phyloP scores from a whole-genome alignment of 2,888 invertebrate species.

The Gordius sp. region DNA sequence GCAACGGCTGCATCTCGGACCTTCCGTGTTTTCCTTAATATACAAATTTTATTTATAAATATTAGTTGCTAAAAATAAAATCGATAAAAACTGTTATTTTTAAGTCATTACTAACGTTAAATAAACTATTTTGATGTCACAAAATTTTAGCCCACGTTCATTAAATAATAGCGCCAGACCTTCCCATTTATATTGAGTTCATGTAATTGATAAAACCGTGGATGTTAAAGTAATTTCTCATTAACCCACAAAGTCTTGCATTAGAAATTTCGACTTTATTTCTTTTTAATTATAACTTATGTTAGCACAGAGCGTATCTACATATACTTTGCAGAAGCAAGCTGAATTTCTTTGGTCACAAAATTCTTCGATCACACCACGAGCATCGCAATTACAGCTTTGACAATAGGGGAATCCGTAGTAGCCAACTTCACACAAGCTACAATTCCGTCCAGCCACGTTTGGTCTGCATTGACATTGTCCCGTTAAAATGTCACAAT shows the following conservation, averaged over 20 bases:
- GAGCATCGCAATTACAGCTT: conserved; percentile 48
- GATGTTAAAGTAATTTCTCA: no score
- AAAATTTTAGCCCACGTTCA: no score
- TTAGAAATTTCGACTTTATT: no score
- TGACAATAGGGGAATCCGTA: conserved; percentile 59
- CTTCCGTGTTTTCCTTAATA: conserved; percentile 47
- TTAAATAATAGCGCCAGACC: no score
- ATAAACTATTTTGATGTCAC: no score
- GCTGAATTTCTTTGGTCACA: conserved; percentile 49
- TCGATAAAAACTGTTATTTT: neutral
- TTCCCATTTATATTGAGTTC: no score
- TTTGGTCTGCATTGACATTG: conserved; percentile 42
- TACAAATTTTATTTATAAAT: conserved; percentile 8
- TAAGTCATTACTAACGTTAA: no score
- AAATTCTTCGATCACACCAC: conserved; percentile 58
- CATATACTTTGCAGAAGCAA: conserved; percentile 45
- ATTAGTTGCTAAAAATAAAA: neutral
- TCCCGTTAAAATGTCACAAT: conserved; percentile 26
- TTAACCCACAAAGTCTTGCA: no score
- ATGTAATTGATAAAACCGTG: no score
- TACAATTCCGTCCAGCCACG: conserved; percentile 62
- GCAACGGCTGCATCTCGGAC: conserved; percentile 56
- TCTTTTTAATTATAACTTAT: no score
- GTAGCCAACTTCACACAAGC: conserved; percentile 51
- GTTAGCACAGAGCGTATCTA: neutral